Base-by-base conservation (phyloP, 2,797 vertebrate genomes). In the Orestias chungarensis region DNA sequence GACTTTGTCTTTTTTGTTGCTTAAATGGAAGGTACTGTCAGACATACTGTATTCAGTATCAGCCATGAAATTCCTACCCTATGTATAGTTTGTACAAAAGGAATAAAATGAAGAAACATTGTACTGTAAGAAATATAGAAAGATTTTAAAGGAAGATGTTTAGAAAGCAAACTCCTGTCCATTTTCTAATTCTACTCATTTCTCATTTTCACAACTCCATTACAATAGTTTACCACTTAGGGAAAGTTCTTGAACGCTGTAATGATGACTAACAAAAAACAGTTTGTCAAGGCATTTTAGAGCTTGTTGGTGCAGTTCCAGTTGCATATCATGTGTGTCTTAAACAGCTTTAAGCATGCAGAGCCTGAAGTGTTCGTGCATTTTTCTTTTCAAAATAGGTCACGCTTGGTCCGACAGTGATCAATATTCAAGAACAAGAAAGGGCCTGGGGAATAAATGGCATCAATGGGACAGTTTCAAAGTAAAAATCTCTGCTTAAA, bases 21-120 rank as follows among this genome's bases (percentile, higher is more conserved):
- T 71, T 42, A 82, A 72, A 70, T 78, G 65, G 33, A 68, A 1
- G 47, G 18, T 33, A 74, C 15, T 73, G 35, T 54, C 73, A 83
- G 74, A 83, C 75, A 35, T 2, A n/a, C 73, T 75, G 55, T 64
- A 72, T 73, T 76, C 74, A 75, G 47, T 27, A 33, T 43, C 59
- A 49, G 43, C 23, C 12, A 3, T 43, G 15, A 43, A 17, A 23
- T 40, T 71, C 43, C 35, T 10, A 8, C 42, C 61, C 11, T 50
- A 20, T 17, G 31, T 0, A 49, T 5, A 10, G 20, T 61, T 73
- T 50, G 64, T 52, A 73, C 67, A 73, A 69, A 42, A 49, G 17
- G 4, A 1, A 43, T 35, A 47, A 64, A 40, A 47, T 8, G 5
- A 73, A 40, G 49, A 75, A 10, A 10, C 12, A 52, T 27, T 12